Base-by-base conservation (phyloP, 2,113 vertebrate species). In the Silurus glanis region DNA sequence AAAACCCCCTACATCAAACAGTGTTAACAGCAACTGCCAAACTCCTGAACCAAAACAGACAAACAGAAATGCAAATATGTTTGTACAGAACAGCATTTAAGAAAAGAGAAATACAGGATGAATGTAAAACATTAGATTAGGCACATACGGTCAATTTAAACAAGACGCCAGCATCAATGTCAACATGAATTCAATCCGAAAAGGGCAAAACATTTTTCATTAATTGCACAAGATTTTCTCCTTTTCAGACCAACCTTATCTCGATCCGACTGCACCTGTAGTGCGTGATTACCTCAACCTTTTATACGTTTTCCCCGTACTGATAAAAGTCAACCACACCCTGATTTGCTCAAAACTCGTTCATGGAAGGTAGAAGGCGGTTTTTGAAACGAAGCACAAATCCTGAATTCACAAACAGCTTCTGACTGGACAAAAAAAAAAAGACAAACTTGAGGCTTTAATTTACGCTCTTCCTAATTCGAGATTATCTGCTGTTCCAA, bases 141-240 rank as follows among this genome's bases (percentile, higher is more conserved):
- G 92, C 94, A 94, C 91, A 80, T 93, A 93, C 91, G 94, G 94
- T 91, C 93, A 91, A 92, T 94, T 92, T 88, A 85, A 92, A 94
- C 87, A 62, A 75, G 89, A 92, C 84, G 86, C 88, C 87, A 90
- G 88, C 55, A 21, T 89, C 25, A 59, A 90, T 64, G 89, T 83
- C 76, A n/a, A 55, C 61, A 85, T 79, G 1, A 79, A 66, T 67
- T 85, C 59, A 6, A 16, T 58, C 16, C 23, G 74, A 83, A 89
- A 84, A 82, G 81, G 84, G 69, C 75, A 85, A 90, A 79, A 80
- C 28, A 86, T n/a, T 55, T 56, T 25, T 7, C 13, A 55, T 0
- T n/a, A 23, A 55, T 23, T 2, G 17, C 49, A 58, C 14, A 14
- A 37, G 2, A 37, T 58, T 45, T 80, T 5, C 58, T 79, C 55